A percentile compares a stretch with the other conserved stretches of the same genome.
Evolutionary conservation across 2,888 invertebrate species (phyloP).

Genomic region (Apotomis betuletana): DNA sequence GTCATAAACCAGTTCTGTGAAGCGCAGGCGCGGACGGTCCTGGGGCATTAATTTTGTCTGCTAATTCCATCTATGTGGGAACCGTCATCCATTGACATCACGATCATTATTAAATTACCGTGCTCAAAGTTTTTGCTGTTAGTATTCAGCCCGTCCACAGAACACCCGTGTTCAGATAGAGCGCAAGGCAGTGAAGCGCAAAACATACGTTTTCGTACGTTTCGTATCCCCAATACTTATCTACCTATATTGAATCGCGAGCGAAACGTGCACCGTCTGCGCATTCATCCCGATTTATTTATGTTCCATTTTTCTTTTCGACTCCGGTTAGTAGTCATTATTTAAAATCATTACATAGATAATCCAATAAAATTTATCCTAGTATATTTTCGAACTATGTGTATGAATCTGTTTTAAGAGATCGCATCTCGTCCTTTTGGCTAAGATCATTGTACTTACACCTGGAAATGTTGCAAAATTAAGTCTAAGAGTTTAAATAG

Average conservation of each 20-base stretch:
- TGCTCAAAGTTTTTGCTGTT: conserved; percentile 43
- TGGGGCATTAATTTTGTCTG: conserved; percentile 62
- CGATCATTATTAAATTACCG: conserved; percentile 44
- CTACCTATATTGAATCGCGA: conserved; percentile 30
- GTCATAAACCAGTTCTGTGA: conserved; percentile 47
- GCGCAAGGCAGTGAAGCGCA: conserved; percentile 15
- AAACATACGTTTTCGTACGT: neutral
- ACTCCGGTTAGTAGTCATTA: conserved; percentile 8
- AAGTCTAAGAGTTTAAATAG: too few relatives aligned
- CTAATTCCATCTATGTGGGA: conserved; percentile 64
- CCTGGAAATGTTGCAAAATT: too few relatives aligned
- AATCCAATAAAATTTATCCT: conserved; percentile 2
- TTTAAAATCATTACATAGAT: conserved; percentile 19
- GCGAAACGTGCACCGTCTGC: conserved; percentile 29
- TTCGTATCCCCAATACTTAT: conserved; percentile 20
- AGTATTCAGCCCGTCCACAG: conserved; percentile 28
- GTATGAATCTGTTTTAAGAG: too few relatives aligned
- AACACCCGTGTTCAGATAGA: conserved; percentile 23
- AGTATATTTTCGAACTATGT: neutral
- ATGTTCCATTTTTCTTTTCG: conserved; percentile 25
- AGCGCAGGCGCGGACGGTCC: conserved; percentile 47
- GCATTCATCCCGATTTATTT: conserved; percentile 24
- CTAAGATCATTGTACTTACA: too few relatives aligned
- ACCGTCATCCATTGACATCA: conserved; percentile 49
- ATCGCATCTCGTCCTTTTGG: too few relatives aligned